These are phyloP conservation scores for Misgurnus anguillicaudatus DNA, from an alignment of 2,113 vertebrate species.

Conservation along the genomic window DNA sequence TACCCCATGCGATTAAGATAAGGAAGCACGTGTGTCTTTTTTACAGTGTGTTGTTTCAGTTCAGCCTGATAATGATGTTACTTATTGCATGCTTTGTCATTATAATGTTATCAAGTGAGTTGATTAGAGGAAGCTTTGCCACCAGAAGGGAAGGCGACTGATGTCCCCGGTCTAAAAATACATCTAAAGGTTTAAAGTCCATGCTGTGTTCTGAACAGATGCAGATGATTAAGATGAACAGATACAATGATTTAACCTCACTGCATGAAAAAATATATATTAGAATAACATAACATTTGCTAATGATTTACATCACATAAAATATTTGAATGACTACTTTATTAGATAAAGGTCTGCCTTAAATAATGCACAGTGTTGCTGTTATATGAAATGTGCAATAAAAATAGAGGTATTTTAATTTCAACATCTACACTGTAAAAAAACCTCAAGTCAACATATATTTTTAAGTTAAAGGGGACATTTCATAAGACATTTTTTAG, in stretches of 20 bases:
- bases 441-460: no score
- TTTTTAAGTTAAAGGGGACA: no score
- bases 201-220: background rate
- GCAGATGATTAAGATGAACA: background rate
- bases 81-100: conserved; percentile 18
- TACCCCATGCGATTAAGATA: background rate
- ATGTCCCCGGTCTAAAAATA: background rate
- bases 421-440: no score
- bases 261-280: background rate
- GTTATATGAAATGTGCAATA: no score
- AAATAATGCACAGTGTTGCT: background rate
- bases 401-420: no score
- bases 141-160: background rate
- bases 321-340: background rate
- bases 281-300: no score
- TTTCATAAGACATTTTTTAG: no score
- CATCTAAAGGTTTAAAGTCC: background rate
- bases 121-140: background rate
- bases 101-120: conserved; percentile 46
- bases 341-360: background rate
- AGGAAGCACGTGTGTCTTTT: background rate
- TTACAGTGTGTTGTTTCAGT: background rate
- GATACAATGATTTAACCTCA: background rate
- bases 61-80: conserved; percentile 17
- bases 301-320: no score